Base-by-base conservation (phyloP, 2,113 vertebrate genomes). In the Nesoenas mayeri region DNA sequence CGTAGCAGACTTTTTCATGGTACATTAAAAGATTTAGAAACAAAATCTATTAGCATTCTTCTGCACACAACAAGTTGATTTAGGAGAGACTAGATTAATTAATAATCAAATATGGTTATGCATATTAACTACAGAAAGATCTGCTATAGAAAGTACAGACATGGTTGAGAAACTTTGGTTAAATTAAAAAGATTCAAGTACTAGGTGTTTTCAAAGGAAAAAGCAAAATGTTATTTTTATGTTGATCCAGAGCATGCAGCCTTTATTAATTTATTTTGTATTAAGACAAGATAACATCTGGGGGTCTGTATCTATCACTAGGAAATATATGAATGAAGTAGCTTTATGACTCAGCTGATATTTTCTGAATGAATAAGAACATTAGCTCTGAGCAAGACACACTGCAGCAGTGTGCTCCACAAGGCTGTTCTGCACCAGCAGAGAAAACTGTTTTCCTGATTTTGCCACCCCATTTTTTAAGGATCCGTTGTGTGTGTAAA, bases 1-100 rank as follows among this genome's bases (percentile, higher is more conserved):
- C 36, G 69, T 85, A 95, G 85, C 29, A 95, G 79, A 78, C 67
- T 69, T 95, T 61, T 84, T 61, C 47, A 79, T 34, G 91, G 89
- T 94, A 96, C 87, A 88, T 96, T 96, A 97, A 61, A 95, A 92
- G 72, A 95, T 79, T 71, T 81, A 91, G 77, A 85, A 94, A 72
- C 50, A 97, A 93, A 95, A 79, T 80, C 25, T 71, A 96, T 97
- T 97, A 97, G 71, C 73, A 96, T 98, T 97, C 96, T 89, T 93
- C 83, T 72, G 82, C 78, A 95, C 42, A 85, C 29, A 95, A 86
- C 94, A 90, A 50, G 75, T 71, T 96, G 96, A 96, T 97, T 98
- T 96, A 97, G 62, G 51, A 92, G 73, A 90, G 61, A 87, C 88
- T 72, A 88, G 65, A 85, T 91, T 56, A 98, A 98, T 97, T 97